Base-by-base conservation (phyloP, 2,888 invertebrate species). In the Latheticus oryzae region DNA sequence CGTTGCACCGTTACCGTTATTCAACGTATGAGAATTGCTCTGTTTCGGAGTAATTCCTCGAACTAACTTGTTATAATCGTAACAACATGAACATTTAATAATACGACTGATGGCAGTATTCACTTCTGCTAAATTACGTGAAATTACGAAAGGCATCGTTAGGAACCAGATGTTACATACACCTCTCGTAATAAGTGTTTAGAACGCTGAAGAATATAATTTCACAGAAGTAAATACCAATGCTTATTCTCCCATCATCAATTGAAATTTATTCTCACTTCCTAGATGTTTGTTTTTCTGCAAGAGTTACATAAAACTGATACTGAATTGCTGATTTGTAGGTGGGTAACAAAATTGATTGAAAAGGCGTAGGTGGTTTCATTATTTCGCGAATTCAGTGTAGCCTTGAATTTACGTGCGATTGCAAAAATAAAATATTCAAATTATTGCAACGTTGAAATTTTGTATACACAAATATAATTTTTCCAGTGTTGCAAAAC, bases 51-150 rank as follows among this genome's bases (percentile, higher is more conserved):
- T 35, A 26, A 28, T 38, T 24, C 51, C 16, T 11, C 51, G n/a
- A n/a, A n/a, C n/a, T 38, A 48, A 51, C 30, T 51, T 32, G 51
- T 40, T 51, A n/a, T n/a, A 51, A 51, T 51, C 28, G 24, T 9
- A 51, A 24, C 54, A 42, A 43, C 52, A 28, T 47, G 54, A 33
- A 15, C 9, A 16, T 35, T 19, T 47, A 47, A 33, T 47, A 47
- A 47, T 47, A 23, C 15, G 16, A 32, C 17, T 45, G 32, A 9
- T 8, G 15, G 16, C 35, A n/a, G n/a, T 9, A 42, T 5, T 16
- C 33, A 17, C 13, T 47, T 47, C 19, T 11, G 15, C 33, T 33
- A 35, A 47, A 47, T 47, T 47, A 24, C 47, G 24, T 33, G 8
- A 35, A 33, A 47, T 47, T 47, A 35, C 23, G 15, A 30, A 32